Percentiles rank a stretch among this genome's conserved stretches.
phyloP scores from a whole-genome alignment of 2,797 vertebrate species.

The Rhodeus uyekii region DNA sequence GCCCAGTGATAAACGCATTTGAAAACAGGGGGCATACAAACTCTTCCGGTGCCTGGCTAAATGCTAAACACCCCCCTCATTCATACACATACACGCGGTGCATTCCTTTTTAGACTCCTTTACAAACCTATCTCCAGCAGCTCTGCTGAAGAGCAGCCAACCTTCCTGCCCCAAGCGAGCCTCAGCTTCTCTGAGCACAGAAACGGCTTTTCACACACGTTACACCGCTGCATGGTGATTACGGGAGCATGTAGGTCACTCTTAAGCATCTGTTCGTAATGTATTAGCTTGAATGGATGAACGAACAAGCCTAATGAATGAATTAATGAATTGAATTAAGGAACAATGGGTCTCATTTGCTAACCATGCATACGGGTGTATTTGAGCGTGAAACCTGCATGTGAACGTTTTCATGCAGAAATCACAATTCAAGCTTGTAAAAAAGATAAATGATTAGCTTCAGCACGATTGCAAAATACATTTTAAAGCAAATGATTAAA shows the following conservation, averaged over 20 bases:
- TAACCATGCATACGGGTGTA: not conserved
- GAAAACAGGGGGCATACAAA: slow-evolving; percentile 46
- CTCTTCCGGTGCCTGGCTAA: slow-evolving; percentile 50
- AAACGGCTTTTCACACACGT: not conserved
- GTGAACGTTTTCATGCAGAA: not conserved
- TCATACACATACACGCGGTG: slow-evolving; percentile 31
- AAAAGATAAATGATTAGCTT: no score
- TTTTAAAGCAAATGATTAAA: not conserved
- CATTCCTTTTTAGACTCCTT: slow-evolving; percentile 38
- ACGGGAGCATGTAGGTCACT: slow-evolving; percentile 37
- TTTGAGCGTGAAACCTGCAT: not conserved
- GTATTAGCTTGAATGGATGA: slow-evolving; percentile 17
- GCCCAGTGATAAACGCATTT: slow-evolving; percentile 55
- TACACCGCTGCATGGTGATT: slow-evolving; percentile 14
- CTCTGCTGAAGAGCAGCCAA: slow-evolving; percentile 25
- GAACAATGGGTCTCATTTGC: slow-evolving; percentile 30
- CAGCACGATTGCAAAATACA: not conserved
- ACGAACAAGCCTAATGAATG: slow-evolving; percentile 25
- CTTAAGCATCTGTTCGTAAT: slow-evolving; percentile 5
- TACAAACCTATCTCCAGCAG: slow-evolving; percentile 41
- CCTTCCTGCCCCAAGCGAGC: not conserved
- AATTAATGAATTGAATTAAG: slow-evolving; percentile 24
- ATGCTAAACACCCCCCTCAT: slow-evolving; percentile 55
- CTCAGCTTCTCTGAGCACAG: not conserved
- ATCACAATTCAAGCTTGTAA: not conserved